phyloP scores from a whole-genome alignment of 2,113 vertebrate genomes.

The Sorex fumeus region DNA sequence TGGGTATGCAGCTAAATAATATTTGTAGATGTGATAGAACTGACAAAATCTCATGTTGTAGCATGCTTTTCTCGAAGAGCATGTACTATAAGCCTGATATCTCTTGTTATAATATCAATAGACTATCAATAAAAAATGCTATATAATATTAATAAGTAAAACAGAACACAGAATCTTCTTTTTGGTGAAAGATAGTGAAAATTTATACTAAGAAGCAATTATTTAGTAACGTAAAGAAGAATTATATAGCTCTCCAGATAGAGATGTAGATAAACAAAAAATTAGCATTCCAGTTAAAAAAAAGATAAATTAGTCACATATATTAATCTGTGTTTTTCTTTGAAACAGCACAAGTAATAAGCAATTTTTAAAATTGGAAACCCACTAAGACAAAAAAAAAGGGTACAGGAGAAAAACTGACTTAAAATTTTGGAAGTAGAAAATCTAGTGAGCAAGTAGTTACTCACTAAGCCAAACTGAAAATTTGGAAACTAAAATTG shows the following conservation, averaged over 20 bases:
- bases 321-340: neutral
- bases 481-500: constrained; percentile 47
- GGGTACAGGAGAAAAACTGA: neutral
- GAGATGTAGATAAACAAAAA: constrained; percentile 9
- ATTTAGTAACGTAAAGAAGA: neutral
- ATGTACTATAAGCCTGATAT: neutral
- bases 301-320: neutral
- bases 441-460: neutral
- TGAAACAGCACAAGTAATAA: constrained; percentile 10
- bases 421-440: neutral
- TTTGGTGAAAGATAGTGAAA: neutral
- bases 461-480: neutral
- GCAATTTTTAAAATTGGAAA: neutral
- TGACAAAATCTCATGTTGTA: neutral
- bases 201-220: neutral
- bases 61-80: neutral
- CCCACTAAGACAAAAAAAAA: neutral
- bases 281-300: neutral
- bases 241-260: neutral
- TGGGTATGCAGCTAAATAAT: neutral
- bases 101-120: neutral
- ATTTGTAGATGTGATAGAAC: neutral
- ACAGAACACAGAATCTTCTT: neutral
- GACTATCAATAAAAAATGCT: neutral
- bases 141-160: neutral